Percentiles rank a stretch among this genome's conserved stretches.
phyloP scores from a whole-genome alignment of 2,797 vertebrate genomes.

The Paramormyrops hopkinsi region DNA sequence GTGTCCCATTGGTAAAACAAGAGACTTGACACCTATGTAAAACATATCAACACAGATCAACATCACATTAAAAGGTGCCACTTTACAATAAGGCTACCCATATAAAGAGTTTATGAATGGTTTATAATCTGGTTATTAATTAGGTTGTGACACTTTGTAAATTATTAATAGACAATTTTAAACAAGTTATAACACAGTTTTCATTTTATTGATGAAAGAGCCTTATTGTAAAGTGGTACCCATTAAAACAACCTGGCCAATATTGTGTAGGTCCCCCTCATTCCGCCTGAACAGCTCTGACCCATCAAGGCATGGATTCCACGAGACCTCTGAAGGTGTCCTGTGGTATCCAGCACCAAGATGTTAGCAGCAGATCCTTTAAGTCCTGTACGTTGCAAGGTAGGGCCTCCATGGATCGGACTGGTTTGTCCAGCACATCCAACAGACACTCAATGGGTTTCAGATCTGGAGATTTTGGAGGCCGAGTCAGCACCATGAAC shows the following conservation, averaged over 20 bases:
- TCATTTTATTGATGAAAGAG: too few relatives aligned
- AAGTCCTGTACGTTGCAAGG: not conserved
- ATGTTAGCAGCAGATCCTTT: not conserved
- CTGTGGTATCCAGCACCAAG: not conserved
- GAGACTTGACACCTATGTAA: not conserved
- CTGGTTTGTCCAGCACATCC: not conserved
- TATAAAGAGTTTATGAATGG: too few relatives aligned
- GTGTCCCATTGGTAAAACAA: not conserved
- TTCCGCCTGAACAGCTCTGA: not conserved
- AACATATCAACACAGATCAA: not conserved
- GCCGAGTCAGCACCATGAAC: not conserved
- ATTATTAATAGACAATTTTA: too few relatives aligned
- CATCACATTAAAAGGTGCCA: not conserved
- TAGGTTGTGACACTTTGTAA: too few relatives aligned
- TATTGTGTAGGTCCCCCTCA: not conserved
- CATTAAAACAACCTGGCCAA: not conserved
- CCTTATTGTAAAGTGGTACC: too few relatives aligned
- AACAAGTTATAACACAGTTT: too few relatives aligned
- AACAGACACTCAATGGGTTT: not conserved
- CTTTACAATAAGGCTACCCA: too few relatives aligned
- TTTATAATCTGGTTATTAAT: too few relatives aligned
- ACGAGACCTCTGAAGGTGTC: not conserved
- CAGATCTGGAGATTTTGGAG: not conserved
- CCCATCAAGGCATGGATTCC: not conserved
- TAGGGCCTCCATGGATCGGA: not conserved